These are phyloP conservation scores for Labroides dimidiatus DNA, from an alignment of 2,797 vertebrate genomes.

Conservation along the genomic window DNA sequence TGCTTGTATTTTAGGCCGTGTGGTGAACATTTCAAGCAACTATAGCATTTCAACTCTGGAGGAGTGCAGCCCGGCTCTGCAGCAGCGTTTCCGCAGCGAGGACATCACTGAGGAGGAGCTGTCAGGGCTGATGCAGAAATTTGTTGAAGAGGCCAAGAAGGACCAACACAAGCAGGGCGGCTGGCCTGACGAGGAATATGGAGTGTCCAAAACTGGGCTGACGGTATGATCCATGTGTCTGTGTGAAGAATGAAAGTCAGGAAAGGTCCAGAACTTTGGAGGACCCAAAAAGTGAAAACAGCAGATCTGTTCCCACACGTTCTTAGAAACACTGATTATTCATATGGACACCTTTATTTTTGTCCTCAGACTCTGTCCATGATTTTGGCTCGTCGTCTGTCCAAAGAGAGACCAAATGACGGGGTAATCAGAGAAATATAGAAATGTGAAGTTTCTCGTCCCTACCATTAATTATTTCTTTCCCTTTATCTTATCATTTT, in stretches of 20 bases:
- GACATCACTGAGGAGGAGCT: conserved; percentile 91
- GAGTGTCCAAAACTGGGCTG: conserved; percentile 91
- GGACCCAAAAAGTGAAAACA: background rate
- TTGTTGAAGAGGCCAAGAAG: conserved; percentile 85
- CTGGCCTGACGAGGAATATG: conserved; percentile 90
- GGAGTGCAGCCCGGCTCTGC: conserved; percentile 85
- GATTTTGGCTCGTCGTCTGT: conserved; percentile 87
- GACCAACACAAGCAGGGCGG: conserved; percentile 85
- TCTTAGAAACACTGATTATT: background rate
- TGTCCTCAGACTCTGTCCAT: conserved; percentile 82
- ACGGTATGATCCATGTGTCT: conserved; percentile 74
- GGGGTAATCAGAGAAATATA: conserved; percentile 44
- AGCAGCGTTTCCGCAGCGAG: conserved; percentile 88
- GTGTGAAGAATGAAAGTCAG: fast-evolving
- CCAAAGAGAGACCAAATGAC: conserved; percentile 83
- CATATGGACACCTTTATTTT: background rate
- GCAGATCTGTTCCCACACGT: background rate
- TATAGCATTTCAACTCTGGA: conserved; percentile 73
- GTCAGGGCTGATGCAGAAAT: conserved; percentile 88
- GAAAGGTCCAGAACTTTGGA: background rate
- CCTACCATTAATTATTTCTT: no score
- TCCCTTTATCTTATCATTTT: no score
- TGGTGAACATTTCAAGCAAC: conserved; percentile 92
- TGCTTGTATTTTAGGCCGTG: conserved; percentile 80
- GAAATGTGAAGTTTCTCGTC: no score